Conservation (phyloP, 2,888 invertebrate species). For the Nephrotoma flavescens region DNA sequence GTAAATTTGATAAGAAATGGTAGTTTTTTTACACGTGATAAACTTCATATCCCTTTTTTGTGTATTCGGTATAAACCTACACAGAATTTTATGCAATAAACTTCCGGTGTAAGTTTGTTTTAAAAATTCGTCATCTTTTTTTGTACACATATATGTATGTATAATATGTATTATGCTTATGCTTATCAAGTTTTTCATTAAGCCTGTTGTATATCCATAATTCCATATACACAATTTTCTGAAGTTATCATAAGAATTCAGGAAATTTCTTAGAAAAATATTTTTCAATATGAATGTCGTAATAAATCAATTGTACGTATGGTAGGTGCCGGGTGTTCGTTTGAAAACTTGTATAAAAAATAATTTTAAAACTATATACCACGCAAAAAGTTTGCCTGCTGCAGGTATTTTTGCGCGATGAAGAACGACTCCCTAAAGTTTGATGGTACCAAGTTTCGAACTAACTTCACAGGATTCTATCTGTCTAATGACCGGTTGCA, state of each 20-base stretch:
- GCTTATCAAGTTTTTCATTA: neutral
- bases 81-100: neutral
- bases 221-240: neutral
- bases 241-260: neutral
- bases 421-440: too few relatives aligned
- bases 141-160: neutral
- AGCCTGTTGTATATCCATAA: neutral
- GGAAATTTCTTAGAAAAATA: neutral
- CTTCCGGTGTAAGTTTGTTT: neutral
- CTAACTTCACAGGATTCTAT: too few relatives aligned
- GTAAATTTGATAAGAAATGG: neutral
- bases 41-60: neutral
- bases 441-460: too few relatives aligned
- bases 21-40: neutral
- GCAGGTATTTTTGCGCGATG: too few relatives aligned
- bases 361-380: too few relatives aligned
- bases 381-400: too few relatives aligned
- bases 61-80: neutral
- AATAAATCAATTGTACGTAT: neutral
- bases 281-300: neutral
- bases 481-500: too few relatives aligned
- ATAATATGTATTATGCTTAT: neutral
- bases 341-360: too few relatives aligned
- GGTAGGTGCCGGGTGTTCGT: too few relatives aligned
- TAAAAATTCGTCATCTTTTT: neutral